phyloP scores from a whole-genome alignment of 2,113 vertebrate species.

The Festucalex cinctus region DNA sequence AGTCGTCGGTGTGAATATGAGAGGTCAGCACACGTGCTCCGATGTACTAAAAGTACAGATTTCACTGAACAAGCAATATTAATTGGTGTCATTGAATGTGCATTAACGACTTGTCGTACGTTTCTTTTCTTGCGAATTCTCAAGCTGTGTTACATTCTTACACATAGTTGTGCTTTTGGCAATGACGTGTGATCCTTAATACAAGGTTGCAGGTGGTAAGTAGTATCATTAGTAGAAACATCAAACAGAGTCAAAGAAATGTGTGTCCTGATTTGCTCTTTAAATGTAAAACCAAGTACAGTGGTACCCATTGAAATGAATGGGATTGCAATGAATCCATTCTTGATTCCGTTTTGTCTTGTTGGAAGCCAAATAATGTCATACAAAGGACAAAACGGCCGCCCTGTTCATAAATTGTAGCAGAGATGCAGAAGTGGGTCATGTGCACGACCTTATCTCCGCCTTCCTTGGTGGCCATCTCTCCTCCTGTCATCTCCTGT shows the following conservation, averaged over 20 bases:
- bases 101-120: background rate
- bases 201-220: background rate
- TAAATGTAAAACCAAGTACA: too few relatives aligned
- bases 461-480: conserved; percentile 8
- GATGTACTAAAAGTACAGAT: background rate
- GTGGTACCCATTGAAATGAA: too few relatives aligned
- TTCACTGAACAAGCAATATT: background rate
- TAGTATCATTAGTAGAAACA: too few relatives aligned
- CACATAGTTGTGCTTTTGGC: background rate
- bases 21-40: background rate
- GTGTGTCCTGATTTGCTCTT: too few relatives aligned
- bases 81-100: background rate
- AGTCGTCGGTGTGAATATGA: background rate
- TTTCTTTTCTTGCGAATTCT: background rate
- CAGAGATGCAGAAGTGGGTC: background rate
- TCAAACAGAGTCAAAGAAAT: too few relatives aligned
- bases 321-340: too few relatives aligned
- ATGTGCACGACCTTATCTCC: background rate
- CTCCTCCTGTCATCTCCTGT: conserved; percentile 8
- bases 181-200: background rate
- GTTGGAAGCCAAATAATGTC: background rate
- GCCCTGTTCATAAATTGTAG: background rate
- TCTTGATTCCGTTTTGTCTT: background rate
- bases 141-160: background rate
- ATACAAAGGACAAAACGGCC: background rate